Evolutionary conservation across 2,888 invertebrate genomes (phyloP), one percentile per base, ranked within the genome.

Genomic region (Dusona sp.): DNA sequence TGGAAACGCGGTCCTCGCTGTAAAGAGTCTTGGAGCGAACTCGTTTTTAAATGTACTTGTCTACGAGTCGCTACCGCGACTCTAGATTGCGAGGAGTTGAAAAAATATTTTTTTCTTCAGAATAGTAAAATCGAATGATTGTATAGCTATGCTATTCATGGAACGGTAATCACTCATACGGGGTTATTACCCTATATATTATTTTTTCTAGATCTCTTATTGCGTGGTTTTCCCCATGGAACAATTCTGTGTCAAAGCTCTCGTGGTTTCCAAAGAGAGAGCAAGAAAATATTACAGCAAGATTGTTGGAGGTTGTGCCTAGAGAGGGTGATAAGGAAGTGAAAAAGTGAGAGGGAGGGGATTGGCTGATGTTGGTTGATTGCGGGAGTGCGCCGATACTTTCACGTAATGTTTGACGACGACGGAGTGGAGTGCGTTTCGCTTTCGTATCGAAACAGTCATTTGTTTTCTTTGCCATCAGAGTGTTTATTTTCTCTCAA

Each of bases 101-200:
- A n/a, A n/a, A n/a, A n/a, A n/a, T n/a, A n/a, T n/a, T n/a, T n/a
- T n/a, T n/a, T n/a, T n/a, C n/a, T n/a, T n/a, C n/a, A n/a, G n/a
- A n/a, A n/a, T n/a, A n/a, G n/a, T n/a, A n/a, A n/a, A n/a, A n/a
- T n/a, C n/a, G n/a, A n/a, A n/a, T n/a, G n/a, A n/a, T n/a, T n/a
- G n/a, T n/a, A n/a, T 9, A n/a, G 36, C 36, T 38, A 19, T 36
- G 65, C 25, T 36, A 65, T 80, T 70, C 64, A 84, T 80, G 79
- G 84, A 79, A 45, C 51, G 65, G 84, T 84, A 84, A 84, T 84
- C 75, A 80, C 70, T 61, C n/a, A n/a, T 64, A 67, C 11, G 48
- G 75, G 75, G 29, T 75, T 70, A 70, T 51, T 72, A 25, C 70
- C 75, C 70, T 51, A 64, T 70, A 75, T 79, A 70, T 75, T 84